A percentile compares a stretch with the other conserved stretches of the same genome.
Evolutionary conservation across 2,113 vertebrate genomes (phyloP).

Genomic region (Hippocampus comes): DNA sequence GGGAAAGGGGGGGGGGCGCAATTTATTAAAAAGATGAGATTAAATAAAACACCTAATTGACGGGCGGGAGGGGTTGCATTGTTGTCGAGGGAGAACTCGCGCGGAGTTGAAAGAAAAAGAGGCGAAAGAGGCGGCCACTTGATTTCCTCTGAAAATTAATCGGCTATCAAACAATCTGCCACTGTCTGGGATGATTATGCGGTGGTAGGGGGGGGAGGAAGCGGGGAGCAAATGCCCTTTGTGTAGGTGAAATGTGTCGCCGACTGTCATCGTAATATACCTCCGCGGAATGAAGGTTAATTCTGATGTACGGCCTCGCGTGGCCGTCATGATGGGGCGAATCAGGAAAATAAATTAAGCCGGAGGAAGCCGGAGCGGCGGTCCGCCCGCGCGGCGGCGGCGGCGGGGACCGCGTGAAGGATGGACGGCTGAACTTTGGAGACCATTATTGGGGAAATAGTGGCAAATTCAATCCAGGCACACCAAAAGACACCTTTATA

Average conservation of each 20-base stretch:
- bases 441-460: conserved; percentile 99
- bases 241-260: conserved; percentile 99
- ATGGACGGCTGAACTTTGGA: conserved; percentile 99
- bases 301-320: conserved; percentile 99
- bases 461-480: conserved; percentile 99
- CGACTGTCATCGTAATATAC: conserved; percentile 99
- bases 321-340: conserved; percentile 99
- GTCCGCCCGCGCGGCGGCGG: conserved; percentile 65
- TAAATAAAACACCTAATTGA: conserved; percentile 97
- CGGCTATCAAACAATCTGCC: conserved; percentile 99
- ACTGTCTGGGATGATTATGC: conserved; percentile 99
- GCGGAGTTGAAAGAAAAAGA: conserved; percentile 15
- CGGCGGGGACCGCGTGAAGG: conserved; percentile 97
- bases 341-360: conserved; percentile 99
- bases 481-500: conserved; percentile 99
- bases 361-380: conserved; percentile 99
- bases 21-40: conserved; percentile 83
- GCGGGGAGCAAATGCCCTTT: conserved; percentile 95
- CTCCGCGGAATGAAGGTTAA: conserved; percentile 99
- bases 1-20: conserved; percentile 42
- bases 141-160: conserved; percentile 99
- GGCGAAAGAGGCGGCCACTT: conserved; percentile 86
- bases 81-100: conserved; percentile 63
- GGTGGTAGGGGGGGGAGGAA: conserved; percentile 60
- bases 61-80: conserved; percentile 76